phyloP scores from a whole-genome alignment of 2,797 vertebrate species.

The Acomys russatus region DNA sequence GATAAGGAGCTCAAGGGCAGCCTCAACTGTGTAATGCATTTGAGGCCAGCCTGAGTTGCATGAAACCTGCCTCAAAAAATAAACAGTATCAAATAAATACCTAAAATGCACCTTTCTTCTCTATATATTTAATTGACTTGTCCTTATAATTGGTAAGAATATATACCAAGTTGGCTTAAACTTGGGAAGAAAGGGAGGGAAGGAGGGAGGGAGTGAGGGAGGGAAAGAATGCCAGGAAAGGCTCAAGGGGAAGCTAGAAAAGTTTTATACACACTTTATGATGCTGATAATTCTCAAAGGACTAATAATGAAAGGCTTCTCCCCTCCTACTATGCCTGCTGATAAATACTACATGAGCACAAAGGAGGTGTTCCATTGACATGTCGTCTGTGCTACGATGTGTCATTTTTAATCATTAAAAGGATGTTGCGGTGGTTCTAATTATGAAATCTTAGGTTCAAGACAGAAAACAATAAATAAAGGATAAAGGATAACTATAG shows the following conservation, averaged over 20 bases:
- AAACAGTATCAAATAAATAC: slow-evolving; percentile 47
- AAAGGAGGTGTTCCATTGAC: background rate
- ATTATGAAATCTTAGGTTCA: background rate
- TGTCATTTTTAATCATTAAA: background rate
- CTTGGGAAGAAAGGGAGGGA: background rate
- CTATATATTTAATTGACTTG: slow-evolving; percentile 64
- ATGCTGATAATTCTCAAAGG: background rate
- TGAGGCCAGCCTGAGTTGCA: background rate
- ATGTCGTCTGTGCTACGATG: background rate
- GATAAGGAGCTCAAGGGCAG: background rate
- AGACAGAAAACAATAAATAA: background rate
- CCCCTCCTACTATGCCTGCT: background rate
- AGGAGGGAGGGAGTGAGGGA: no score
- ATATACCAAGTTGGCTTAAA: background rate
- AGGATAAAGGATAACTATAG: background rate
- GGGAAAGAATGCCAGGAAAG: background rate
- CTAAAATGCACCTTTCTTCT: background rate
- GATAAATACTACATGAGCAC: background rate
- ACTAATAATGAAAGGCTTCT: background rate
- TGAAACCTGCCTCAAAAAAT: background rate
- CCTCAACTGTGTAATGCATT: background rate
- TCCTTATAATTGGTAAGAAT: slow-evolving; percentile 51
- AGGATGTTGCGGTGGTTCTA: background rate
- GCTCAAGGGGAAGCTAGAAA: background rate
- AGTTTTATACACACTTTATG: background rate